Base-by-base conservation (phyloP, 2,797 vertebrate genomes). In the Pseudochirops cupreus region DNA sequence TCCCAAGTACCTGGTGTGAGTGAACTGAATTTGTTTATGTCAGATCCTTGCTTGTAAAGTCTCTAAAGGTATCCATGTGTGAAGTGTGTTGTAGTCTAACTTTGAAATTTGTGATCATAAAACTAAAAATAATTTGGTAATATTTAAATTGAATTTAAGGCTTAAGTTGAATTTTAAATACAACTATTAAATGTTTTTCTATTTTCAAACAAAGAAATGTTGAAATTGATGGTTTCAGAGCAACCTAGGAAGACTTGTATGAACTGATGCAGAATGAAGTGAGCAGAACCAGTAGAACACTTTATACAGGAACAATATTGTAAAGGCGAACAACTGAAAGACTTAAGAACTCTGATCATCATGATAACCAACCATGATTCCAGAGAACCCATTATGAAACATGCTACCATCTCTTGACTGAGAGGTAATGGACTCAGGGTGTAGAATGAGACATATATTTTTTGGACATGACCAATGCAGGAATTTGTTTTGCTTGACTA, bases 391-490 rank as follows among this genome's bases (percentile, higher is more conserved):
- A 87, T 50, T 87, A 50, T 87, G 74, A 87, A 87, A 50, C 74
- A 50, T 50, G 74, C 74, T 87, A 28, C 74, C 74, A 46, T 87
- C 74, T 87, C 74, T 87, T 87, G 74, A 50, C 21, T 24, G 39
- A 87, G 74, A 50, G 74, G 39, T 87, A 21, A 87, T 87, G 74
- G 74, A 87, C 74, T 87, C 74, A 87, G 74, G 74, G 74, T 87
- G 74, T 24, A 87, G 74, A 87, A 87, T 87, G 74, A 87, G 74
- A 87, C 62, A 67, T 87, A 82, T 82, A 87, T 87, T 87, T 87
- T 87, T 87, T 50, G 74, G 74, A 87, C 74, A 87, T 87, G 74
- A 50, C 74, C 74, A 87, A 87, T 87, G 74, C 74, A 87, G 74
- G 74, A 87, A 50, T 87, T 50, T 87, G 74, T 87, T 87, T 87